phyloP scores from a whole-genome alignment of 1,140 invertebrate species.

The Penaeus vannamei region DNA sequence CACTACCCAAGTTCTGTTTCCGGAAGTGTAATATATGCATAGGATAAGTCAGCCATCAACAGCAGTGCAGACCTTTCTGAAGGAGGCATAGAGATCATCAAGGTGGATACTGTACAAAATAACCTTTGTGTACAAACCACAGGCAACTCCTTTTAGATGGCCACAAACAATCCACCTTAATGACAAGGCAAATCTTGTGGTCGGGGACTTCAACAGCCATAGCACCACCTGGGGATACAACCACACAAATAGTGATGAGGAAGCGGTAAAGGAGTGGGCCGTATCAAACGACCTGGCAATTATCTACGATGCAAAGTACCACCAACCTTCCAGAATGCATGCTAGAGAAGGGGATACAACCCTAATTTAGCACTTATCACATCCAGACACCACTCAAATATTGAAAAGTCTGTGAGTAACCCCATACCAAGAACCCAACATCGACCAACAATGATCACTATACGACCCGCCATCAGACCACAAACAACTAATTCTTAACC shows the following conservation, averaged over 20 bases:
- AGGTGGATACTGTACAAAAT: slow-evolving; percentile 12
- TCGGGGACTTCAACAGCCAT: slow-evolving; percentile 5
- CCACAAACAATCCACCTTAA: background rate
- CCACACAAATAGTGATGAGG: background rate
- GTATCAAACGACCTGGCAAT: slow-evolving; percentile 5
- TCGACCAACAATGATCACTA: background rate
- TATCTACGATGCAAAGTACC: background rate
- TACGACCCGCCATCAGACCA: background rate
- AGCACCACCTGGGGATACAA: slow-evolving; percentile 11
- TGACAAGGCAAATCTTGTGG: background rate
- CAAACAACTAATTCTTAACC: background rate
- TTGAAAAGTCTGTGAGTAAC: background rate
- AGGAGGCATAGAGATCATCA: background rate
- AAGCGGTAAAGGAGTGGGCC: background rate
- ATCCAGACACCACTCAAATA: background rate
- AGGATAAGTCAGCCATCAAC: background rate
- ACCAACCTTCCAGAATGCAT: slow-evolving; percentile 4
- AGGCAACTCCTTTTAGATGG: background rate
- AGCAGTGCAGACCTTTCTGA: background rate
- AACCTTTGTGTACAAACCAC: background rate
- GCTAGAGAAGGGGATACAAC: background rate
- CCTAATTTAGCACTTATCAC: background rate
- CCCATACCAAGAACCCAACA: slow-evolving; percentile 6
- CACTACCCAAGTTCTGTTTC: background rate
- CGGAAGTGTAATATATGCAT: background rate